These are phyloP conservation scores for Euura lappo DNA, from an alignment of 1,140 invertebrate species.

Conservation along the genomic window DNA sequence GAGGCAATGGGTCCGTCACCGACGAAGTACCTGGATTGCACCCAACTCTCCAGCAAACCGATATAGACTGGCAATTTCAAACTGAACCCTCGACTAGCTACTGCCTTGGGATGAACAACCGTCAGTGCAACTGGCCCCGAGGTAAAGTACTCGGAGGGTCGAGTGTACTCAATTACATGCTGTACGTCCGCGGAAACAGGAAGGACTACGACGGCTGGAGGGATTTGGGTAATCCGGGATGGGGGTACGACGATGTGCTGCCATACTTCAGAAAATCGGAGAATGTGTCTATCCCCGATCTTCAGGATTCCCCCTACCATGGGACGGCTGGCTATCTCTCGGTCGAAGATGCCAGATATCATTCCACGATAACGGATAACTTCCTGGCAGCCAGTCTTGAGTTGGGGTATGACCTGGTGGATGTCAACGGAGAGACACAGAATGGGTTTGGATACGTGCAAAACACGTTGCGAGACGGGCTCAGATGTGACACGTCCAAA, in stretches of 20 bases:
- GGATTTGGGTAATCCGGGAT: no score
- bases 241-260: slow-evolving; percentile 55
- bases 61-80: slow-evolving; percentile 60
- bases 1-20: slow-evolving; percentile 21
- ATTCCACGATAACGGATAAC: no score
- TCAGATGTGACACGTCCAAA: no score
- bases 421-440: no score
- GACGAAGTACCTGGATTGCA: slow-evolving; percentile 48
- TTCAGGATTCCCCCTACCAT: slow-evolving; percentile 67
- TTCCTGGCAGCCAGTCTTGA: no score
- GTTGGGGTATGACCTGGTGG: no score
- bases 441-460: no score
- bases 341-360: slow-evolving; percentile 40
- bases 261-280: slow-evolving; percentile 82
- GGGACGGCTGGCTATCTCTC: slow-evolving; percentile 67
- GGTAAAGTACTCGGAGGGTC: slow-evolving; percentile 68
- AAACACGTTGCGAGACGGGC: no score
- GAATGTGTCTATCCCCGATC: slow-evolving; percentile 62
- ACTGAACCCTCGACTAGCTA: slow-evolving; percentile 50
- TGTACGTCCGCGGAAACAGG: slow-evolving; percentile 72
- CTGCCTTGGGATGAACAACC: slow-evolving; percentile 21
- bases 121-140: slow-evolving; percentile 50
- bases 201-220: slow-evolving; percentile 48
- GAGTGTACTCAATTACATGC: slow-evolving; percentile 75
- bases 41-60: slow-evolving; percentile 44